These are phyloP conservation scores for Aplysina aerophoba DNA, from an alignment of 37 sponge, comb jelly and placozoan genomes.

Conservation along the genomic window DNA sequence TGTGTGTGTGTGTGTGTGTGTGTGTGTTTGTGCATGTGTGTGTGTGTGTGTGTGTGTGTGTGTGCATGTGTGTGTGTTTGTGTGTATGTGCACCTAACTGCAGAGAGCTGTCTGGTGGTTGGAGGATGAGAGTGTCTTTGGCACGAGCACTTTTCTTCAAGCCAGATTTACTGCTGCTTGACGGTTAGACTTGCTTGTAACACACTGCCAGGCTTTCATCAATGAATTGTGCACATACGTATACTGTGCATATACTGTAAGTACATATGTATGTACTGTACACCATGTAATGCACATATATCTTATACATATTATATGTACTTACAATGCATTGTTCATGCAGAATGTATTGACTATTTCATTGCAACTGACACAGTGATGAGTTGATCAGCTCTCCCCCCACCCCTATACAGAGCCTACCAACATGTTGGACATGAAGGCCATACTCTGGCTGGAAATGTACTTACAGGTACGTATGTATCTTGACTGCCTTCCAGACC, in stretches of 20 bases:
- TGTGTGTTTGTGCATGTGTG: too few species aligned
- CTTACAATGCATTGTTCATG: neutral
- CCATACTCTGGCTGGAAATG: conserved; percentile 87
- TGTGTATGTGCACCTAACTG: neutral
- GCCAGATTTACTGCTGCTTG: conserved; percentile 71
- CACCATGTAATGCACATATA: too few species aligned
- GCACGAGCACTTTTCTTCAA: conserved; percentile 83
- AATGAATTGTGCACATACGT: neutral
- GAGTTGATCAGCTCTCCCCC: too few species aligned
- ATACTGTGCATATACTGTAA: neutral
- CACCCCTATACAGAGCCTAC: conserved; percentile 80
- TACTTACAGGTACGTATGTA: conserved; percentile 76
- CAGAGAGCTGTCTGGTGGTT: conserved; percentile 89
- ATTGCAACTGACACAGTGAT: too few species aligned
- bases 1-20: too few species aligned
- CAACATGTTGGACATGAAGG: conserved; percentile 94
- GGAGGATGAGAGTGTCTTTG: conserved; percentile 93
- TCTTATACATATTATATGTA: neutral
- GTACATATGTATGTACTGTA: neutral
- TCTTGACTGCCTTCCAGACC: too few species aligned
- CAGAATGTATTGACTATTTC: too few species aligned
- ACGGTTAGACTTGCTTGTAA: conserved; percentile 43
- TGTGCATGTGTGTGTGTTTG: neutral
- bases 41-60: too few species aligned
- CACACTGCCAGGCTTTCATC: neutral